Evolutionary conservation across 2,888 invertebrate genomes (phyloP), one percentile per base, ranked within the genome.

Genomic region (Bibio marci): DNA sequence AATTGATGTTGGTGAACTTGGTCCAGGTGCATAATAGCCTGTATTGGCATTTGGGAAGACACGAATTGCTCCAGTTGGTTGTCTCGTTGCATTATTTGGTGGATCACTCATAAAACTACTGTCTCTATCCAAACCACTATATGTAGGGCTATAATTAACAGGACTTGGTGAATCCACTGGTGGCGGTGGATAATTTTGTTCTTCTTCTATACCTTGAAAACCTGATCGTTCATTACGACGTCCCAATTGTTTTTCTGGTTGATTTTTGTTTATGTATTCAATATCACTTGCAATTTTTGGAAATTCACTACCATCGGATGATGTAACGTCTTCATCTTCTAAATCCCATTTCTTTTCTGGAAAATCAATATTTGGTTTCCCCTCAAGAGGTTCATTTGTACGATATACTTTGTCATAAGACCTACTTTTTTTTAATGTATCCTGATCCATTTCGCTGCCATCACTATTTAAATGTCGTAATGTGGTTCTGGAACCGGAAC

Each of bases 381-480:
- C 67, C 43, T 63, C 60, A 47, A 88, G 61, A 38, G 88, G 88
- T 63, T 90, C 88, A 54, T 85, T 68, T 10, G 88, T 90, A 47
- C 77, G 70, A 58, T 90, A 90, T 38, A 76, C 75, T 59, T 73
- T 77, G 54, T 88, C 87, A 57, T 86, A 88, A 48, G 68, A 73
- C 47, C 78, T 68, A 49, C 75, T 70, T 57, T 78, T 79, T 62
- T 74, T 77, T 43, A 60, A 44, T 34, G 67, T 63, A 37, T 67
- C 65, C 48, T 68, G 67, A 44, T 70, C 69, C 11, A 63, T 65
- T 45, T 67, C 68, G 44, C 66, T 68, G 46, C 60, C 69, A 4
- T 71, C 73, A 43, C 67, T 68, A 19, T 67, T 66, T 11, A 69
- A 26, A 5, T 50, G 50, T 10, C 62, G 52, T 44, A 73, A 58